Percentiles rank a stretch among this genome's conserved stretches.
These are phyloP conservation scores for Pristionchus entomophagus DNA, from an alignment of 2,888 invertebrate species.

Conservation along the genomic window DNA sequence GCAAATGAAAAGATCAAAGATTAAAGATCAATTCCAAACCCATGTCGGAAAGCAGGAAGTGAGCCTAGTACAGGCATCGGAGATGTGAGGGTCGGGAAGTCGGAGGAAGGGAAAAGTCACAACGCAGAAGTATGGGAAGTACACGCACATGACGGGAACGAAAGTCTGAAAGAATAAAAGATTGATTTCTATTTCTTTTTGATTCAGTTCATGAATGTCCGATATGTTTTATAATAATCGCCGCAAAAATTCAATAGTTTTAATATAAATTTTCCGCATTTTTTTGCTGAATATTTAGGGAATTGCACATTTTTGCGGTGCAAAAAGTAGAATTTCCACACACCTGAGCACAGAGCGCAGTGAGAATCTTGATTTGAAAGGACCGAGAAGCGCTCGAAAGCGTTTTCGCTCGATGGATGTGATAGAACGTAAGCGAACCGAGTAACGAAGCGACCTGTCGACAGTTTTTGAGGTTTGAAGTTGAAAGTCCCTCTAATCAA, in stretches of 20 bases:
- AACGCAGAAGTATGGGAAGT: background rate
- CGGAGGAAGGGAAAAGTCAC: background rate
- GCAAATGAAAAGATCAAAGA: too few relatives aligned
- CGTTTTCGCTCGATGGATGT: background rate
- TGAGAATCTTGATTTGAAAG: background rate
- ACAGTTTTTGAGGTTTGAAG: too few relatives aligned
- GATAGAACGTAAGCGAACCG: background rate
- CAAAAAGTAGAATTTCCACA: background rate
- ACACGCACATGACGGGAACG: background rate
- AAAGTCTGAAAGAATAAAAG: constrained; percentile 3
- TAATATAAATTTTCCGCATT: too few relatives aligned
- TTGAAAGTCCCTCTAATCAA: background rate
- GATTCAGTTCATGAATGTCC: too few relatives aligned
- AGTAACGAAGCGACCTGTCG: background rate
- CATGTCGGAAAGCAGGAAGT: background rate
- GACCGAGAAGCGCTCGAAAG: background rate
- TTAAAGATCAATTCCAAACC: too few relatives aligned
- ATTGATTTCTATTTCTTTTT: too few relatives aligned
- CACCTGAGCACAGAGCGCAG: background rate
- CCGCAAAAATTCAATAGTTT: too few relatives aligned
- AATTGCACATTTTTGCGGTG: too few relatives aligned
- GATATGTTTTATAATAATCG: too few relatives aligned
- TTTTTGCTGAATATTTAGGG: too few relatives aligned
- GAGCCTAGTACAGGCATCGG: background rate
- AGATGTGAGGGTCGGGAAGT: background rate